Conservation (phyloP, 2,888 invertebrate genomes). For the Chrysodeixis includens region DNA sequence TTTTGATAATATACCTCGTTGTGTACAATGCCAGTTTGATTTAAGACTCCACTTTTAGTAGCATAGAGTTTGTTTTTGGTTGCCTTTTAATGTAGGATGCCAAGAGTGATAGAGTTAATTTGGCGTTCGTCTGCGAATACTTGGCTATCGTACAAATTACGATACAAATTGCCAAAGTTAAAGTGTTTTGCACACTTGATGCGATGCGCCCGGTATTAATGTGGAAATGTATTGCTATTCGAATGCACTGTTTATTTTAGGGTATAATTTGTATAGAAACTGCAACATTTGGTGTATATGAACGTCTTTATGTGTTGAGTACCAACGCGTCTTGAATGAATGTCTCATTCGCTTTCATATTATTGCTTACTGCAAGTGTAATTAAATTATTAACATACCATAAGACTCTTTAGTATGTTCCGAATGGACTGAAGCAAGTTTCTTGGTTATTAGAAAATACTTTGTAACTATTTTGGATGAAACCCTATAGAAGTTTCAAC, state of each 20-base stretch:
- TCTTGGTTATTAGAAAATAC: background rate
- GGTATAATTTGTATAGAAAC: background rate
- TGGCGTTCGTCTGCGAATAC: slow-evolving; percentile 51
- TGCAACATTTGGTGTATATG: background rate
- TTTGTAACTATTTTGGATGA: background rate
- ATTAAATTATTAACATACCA: too few species aligned
- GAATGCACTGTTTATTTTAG: background rate
- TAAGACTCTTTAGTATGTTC: too few species aligned
- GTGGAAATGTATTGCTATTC: slow-evolving; percentile 13
- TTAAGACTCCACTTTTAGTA: slow-evolving; percentile 7
- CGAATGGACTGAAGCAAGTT: background rate
- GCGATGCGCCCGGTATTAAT: slow-evolving; percentile 12
- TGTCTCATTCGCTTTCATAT: too few species aligned
- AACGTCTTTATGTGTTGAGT: too few species aligned
- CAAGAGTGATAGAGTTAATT: slow-evolving; percentile 44
- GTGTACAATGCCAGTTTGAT: background rate
- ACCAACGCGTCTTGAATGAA: too few species aligned
- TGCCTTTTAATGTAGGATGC: slow-evolving; percentile 19
- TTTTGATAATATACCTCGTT: slow-evolving; percentile 24
- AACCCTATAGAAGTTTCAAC: background rate
- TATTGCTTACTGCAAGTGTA: too few species aligned
- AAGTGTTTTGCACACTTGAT: slow-evolving; percentile 27
- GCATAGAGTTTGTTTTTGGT: slow-evolving; percentile 13
- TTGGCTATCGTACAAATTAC: slow-evolving; percentile 52
- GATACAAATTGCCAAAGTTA: slow-evolving; percentile 35